Percentiles rank a stretch among this genome's conserved stretches.
phyloP scores from a whole-genome alignment of 2,113 vertebrate species.

The Empidonax alnorum region DNA sequence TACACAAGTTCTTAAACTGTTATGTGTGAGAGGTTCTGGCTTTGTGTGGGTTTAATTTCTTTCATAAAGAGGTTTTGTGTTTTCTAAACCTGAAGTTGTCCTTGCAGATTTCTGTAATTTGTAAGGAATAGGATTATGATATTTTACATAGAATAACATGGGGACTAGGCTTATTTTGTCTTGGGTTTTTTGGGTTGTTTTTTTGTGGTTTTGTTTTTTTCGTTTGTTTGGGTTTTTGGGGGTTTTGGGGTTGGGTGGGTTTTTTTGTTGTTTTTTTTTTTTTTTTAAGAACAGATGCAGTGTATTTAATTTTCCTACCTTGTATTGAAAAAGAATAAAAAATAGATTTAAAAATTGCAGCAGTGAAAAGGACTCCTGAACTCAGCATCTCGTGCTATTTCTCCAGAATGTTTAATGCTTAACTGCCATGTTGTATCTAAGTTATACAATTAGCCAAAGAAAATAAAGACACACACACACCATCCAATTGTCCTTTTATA shows the following conservation, averaged over 20 bases:
- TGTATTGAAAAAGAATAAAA: not conserved
- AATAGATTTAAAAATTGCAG: not conserved
- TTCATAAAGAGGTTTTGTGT: not conserved
- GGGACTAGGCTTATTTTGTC: not conserved
- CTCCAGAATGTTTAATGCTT: not conserved
- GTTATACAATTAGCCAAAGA: not conserved
- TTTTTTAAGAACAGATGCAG: not conserved
- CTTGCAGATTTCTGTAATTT: not conserved
- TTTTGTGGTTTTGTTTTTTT: not conserved
- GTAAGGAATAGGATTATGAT: not conserved
- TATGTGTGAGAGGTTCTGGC: not conserved
- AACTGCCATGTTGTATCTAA: not conserved
- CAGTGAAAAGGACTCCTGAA: not conserved
- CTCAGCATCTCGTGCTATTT: not conserved
- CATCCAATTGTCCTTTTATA: slow-evolving; percentile 60
- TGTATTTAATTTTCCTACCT: not conserved
- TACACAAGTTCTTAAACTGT: not conserved
- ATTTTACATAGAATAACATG: not conserved
- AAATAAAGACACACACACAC: slow-evolving; percentile 12
- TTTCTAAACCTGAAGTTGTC: not conserved
- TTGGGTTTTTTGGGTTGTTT: not conserved
- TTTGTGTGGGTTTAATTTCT: not conserved
- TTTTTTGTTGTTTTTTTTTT: not conserved
- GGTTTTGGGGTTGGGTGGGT: too few species aligned
- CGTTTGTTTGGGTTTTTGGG: too few species aligned